phyloP scores from a whole-genome alignment of 2,113 vertebrate species.

The Merops nubicus region DNA sequence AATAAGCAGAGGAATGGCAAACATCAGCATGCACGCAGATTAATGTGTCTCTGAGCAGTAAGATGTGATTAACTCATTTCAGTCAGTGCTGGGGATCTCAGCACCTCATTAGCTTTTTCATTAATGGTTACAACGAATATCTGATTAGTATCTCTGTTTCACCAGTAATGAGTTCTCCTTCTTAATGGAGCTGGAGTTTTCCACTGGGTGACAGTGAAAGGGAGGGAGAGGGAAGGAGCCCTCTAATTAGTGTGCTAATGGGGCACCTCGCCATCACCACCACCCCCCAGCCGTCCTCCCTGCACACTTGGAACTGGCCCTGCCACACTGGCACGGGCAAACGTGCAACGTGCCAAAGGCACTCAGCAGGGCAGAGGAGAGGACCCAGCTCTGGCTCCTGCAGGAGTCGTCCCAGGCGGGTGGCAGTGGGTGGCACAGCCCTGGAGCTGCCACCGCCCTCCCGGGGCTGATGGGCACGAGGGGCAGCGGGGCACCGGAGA shows the following conservation, averaged over 20 bases:
- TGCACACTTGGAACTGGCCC: not conserved
- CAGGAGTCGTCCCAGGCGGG: not conserved
- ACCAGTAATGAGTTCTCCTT: slow-evolving; percentile 12
- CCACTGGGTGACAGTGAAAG: not conserved
- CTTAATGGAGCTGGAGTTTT: not conserved
- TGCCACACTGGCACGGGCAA: not conserved
- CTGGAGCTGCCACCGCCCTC: not conserved
- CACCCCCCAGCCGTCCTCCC: not conserved
- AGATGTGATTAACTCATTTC: slow-evolving; percentile 56
- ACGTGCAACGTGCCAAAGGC: accelerated
- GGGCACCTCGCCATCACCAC: accelerated
- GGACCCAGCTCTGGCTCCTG: not conserved
- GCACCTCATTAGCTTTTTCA: slow-evolving; percentile 48
- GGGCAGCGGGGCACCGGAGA: not conserved
- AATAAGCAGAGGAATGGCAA: slow-evolving; percentile 16
- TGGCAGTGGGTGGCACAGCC: not conserved
- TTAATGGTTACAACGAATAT: slow-evolving; percentile 40
- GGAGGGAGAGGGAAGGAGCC: not conserved
- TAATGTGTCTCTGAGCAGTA: not conserved
- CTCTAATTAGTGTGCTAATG: not conserved
- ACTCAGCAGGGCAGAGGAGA: not conserved
- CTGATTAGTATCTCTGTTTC: slow-evolving; percentile 22
- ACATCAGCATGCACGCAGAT: not conserved
- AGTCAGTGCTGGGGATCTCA: not conserved
- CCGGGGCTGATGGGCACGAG: not conserved